These are phyloP conservation scores for Zaprionus africanus DNA, from an alignment of 1,140 invertebrate genomes.

Conservation along the genomic window DNA sequence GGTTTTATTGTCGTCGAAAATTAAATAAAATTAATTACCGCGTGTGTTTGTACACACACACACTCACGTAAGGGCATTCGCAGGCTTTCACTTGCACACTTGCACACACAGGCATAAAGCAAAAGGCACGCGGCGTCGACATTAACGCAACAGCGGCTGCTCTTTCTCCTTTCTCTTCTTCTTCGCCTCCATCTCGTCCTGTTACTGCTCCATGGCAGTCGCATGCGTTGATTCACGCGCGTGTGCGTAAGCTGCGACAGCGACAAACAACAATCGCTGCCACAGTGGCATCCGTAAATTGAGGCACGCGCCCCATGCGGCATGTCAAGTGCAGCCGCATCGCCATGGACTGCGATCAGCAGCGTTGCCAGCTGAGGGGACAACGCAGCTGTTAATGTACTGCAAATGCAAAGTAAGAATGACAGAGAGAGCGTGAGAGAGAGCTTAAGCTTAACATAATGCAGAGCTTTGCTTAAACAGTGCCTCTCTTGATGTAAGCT, in stretches of 20 bases:
- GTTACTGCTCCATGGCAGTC: conserved; percentile 29
- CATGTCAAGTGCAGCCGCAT: conserved; percentile 1
- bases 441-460: not conserved
- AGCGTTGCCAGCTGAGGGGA: not conserved
- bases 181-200: not conserved
- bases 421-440: not conserved
- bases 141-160: conserved; percentile 21
- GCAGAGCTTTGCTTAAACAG: not conserved
- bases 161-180: no score
- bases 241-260: conserved; percentile 55
- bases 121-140: conserved; percentile 17
- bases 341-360: not conserved
- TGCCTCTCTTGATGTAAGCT: not conserved
- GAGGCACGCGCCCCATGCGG: not conserved
- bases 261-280: conserved; percentile 31
- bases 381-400: not conserved
- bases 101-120: conserved; percentile 4
- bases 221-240: conserved; percentile 65
- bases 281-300: conserved; percentile 45
- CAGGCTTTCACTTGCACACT: conserved; percentile 3
- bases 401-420: not conserved
- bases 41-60: conserved; percentile 62
- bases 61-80: conserved; percentile 9
- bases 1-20: conserved; percentile 79
- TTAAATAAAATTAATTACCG: conserved; percentile 82